Base-by-base conservation (phyloP, 2,888 invertebrate genomes). In the Lysandra coridon region DNA sequence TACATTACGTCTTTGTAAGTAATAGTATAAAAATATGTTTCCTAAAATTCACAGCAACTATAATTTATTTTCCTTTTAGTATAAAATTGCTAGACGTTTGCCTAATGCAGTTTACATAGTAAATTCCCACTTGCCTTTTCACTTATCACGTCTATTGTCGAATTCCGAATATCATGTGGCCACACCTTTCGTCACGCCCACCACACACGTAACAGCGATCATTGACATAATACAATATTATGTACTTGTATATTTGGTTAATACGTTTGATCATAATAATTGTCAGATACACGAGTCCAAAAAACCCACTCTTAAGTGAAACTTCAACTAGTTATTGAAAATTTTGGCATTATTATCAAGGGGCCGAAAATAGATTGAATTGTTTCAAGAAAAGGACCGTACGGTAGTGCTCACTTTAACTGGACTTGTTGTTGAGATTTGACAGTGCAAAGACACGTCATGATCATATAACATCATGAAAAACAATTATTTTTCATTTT, bases 101-200 rank as follows among this genome's bases (percentile, higher is more conserved):
- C 33, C 73, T 6, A 62, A 30, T 62, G 7, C 30, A 2, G 30
- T 69, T 69, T 33, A 23, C 33, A 69, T 69, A 14, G 30, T 76
- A 30, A 6, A n/a, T 57, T 17, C 76, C 76, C 57, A 12, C 76
- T 6, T 33, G 57, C 76, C 33, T 57, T 17, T 17, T 33, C 23
- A 57, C 30, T 76, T 76, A 57, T 53, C 76, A 75, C 53, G 49
- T 75, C 75, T 14, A 14, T 57, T 17, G 76, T 33, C 57, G 6
- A 57, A 76, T 37, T 23, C 30, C 17, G 33, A 53, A 76, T 37
- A 76, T 17, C 53, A 49, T 53, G 53, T 76, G 33, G 76, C 76
- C 76, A 76, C 76, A 76, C 76, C 76, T 53, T 33, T 76, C 6
- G 57, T 57, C 53, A 76, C 76, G 37, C 76, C 76, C 76, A 76